Evolutionary conservation across 2,888 invertebrate genomes (phyloP), one percentile per base, ranked within the genome.

Genomic region (Exephanes ischioxanthus): DNA sequence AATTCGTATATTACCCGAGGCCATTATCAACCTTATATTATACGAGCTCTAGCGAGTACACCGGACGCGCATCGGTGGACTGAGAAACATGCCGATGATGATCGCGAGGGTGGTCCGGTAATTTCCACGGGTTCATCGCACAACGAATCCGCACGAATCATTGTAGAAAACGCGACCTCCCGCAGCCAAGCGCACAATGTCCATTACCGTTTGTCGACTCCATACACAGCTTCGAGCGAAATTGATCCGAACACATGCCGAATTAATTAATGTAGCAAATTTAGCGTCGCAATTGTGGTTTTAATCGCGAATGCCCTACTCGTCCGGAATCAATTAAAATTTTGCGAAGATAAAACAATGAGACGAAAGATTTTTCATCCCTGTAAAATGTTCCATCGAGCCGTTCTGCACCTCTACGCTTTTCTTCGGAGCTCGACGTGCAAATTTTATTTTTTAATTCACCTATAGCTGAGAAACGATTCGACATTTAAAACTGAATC

Each of bases 161-260:
- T 78, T 66, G 33, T 55, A 30, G 72, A 14, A 45, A 63, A 26
- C 30, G n/a, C 33, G 41, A 11, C 6, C 70, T 55, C 72, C 19
- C n/a, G 30, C 70, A 41, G 45, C 30, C 16, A 14, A 68, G 33
- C 66, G 41, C 61, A 53, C 53, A 30, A 79, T 63, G 37, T 70
- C 77, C 58, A 80, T 76, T 80, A 68, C 73, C 61, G 71, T 76
- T 84, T 84, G 75, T 75, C 71, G 75, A 80, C 84, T 84, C 61
- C 63, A 30, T 72, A 70, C 58, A 51, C 30, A 76, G 19, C 19
- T 22, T 68, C 30, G 41, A 6, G 1, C 7, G 55, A 51, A 51
- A 76, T 79, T 75, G 55, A 70, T 53, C 48, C 68, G 33, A 66
- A 63, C 68, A 45, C 3, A 45, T 45, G 66, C n/a, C 75, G 51